Percentiles rank a stretch among this genome's conserved stretches.
Evolutionary conservation across 2,888 invertebrate species (phyloP).

Genomic region (Crossocerus cetratus): DNA sequence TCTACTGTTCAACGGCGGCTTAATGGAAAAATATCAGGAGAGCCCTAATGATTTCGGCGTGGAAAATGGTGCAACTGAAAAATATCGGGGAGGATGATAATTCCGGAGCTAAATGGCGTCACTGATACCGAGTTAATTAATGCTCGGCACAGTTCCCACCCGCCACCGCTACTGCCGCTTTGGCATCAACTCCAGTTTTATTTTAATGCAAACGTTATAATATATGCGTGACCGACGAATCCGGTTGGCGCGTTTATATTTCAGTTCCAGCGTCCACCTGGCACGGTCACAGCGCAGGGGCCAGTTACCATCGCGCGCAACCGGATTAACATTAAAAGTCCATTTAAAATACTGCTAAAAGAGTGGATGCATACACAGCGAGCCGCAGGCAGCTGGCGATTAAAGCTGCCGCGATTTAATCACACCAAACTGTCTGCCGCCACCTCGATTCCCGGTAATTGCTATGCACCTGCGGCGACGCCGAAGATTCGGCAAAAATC

Average conservation of each 20-base stretch:
- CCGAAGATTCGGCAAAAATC: neutral
- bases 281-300: too few relatives aligned
- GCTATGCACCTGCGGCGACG: neutral
- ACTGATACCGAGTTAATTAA: conserved; percentile 57
- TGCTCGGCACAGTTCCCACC: neutral
- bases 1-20: too few relatives aligned
- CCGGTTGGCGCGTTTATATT: too few relatives aligned
- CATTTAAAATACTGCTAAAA: neutral
- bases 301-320: neutral
- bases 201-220: neutral
- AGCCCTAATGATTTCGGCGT: too few relatives aligned
- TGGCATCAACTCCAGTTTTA: neutral
- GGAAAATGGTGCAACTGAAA: too few relatives aligned
- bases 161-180: neutral
- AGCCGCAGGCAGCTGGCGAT: neutral
- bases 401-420: neutral
- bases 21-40: too few relatives aligned
- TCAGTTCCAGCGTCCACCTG: too few relatives aligned
- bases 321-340: neutral
- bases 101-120: neutral
- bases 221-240: neutral
- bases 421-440: neutral
- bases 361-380: neutral
- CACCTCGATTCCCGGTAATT: neutral
- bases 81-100: neutral